These are phyloP conservation scores for Pelmatolapia mariae DNA, from an alignment of 2,113 vertebrate genomes.

Conservation along the genomic window DNA sequence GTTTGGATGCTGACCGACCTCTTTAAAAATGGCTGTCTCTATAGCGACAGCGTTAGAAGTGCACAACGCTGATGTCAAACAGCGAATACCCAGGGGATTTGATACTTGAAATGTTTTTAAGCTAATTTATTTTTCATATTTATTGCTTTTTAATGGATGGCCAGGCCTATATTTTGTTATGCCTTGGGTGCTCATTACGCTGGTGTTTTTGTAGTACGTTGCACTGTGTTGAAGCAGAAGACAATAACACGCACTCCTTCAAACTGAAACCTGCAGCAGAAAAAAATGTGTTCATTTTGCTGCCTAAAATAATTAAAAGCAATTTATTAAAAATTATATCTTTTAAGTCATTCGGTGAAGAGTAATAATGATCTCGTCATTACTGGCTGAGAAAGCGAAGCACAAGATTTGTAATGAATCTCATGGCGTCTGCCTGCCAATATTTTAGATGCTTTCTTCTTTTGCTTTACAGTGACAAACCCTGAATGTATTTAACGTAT, in stretches of 20 bases:
- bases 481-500: slow-evolving; percentile 47
- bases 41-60: neutral
- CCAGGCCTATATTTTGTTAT: slow-evolving; percentile 23
- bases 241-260: neutral
- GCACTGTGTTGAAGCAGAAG: neutral
- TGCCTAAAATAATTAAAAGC: neutral
- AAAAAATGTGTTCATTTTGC: neutral
- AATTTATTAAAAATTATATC: neutral
- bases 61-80: neutral
- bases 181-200: neutral
- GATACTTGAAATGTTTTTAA: slow-evolving; percentile 67
- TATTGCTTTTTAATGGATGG: slow-evolving; percentile 56
- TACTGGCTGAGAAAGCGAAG: neutral
- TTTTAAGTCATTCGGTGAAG: neutral
- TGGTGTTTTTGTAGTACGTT: neutral
- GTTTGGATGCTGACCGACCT: neutral
- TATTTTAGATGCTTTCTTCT: slow-evolving; percentile 1
- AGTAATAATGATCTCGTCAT: neutral
- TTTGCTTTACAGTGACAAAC: slow-evolving; percentile 4
- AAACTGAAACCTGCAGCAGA: neutral
- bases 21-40: neutral
- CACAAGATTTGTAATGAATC: neutral
- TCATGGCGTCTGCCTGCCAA: neutral
- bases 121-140: slow-evolving; percentile 71
- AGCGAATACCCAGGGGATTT: slow-evolving; percentile 5